Percentiles rank a stretch among this genome's conserved stretches.
phyloP scores from a whole-genome alignment of 1,140 invertebrate genomes.

The Augochlora pura region DNA sequence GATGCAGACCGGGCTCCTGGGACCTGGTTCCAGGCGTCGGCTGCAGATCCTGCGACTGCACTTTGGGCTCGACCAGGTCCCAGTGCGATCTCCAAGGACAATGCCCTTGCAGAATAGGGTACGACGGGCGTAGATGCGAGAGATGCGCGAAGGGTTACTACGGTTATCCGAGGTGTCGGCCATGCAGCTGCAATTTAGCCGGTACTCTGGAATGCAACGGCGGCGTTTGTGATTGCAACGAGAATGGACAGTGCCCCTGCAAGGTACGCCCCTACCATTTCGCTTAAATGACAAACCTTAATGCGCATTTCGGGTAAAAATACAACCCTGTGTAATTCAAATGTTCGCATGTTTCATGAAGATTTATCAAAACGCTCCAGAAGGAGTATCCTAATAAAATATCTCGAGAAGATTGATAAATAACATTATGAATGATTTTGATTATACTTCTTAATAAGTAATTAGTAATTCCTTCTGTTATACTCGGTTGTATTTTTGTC shows the following conservation, averaged over 20 bases:
- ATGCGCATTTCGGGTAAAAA: no score
- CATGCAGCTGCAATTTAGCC: conserved; percentile 88
- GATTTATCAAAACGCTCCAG: no score
- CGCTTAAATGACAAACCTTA: no score
- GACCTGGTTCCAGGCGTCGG: conserved; percentile 86
- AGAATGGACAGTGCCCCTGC: conserved; percentile 92
- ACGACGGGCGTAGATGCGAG: conserved; percentile 89
- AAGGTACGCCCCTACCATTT: conserved; percentile 81
- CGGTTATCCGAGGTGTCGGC: conserved; percentile 93
- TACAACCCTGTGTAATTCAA: no score
- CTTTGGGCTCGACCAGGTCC: conserved; percentile 84
- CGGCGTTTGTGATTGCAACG: conserved; percentile 86
- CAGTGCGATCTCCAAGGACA: conserved; percentile 90
- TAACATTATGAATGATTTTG: no score
- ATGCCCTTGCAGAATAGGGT: conserved; percentile 91
- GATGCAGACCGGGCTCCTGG: conserved; percentile 89
- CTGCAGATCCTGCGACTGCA: conserved; percentile 91
- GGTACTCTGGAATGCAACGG: conserved; percentile 85
- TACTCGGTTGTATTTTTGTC: no score
- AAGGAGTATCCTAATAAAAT: no score
- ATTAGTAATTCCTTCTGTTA: no score
- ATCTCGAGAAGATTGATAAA: no score
- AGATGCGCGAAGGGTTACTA: conserved; percentile 91
- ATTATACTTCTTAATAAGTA: no score
- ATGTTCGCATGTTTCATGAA: no score